Evolutionary conservation across 2,888 invertebrate species (phyloP), one percentile per base, ranked within the genome.

Genomic region (Cristatella mucedo): DNA sequence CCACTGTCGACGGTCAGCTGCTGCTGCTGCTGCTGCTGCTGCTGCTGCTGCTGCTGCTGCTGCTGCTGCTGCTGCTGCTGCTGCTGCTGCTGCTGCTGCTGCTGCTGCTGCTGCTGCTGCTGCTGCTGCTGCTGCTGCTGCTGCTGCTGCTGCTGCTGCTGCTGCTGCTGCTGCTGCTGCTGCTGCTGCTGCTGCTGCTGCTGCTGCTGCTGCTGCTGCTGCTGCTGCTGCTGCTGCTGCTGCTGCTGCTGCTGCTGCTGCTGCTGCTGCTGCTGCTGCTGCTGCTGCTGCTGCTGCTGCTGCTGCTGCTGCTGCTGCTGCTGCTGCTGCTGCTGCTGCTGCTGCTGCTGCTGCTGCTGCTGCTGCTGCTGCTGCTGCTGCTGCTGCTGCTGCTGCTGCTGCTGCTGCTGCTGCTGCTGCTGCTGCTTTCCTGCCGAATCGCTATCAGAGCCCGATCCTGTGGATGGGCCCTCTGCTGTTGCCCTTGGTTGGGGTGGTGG

Each of bases 11-110:
- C n/a, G 9, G 26, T 26, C 9, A n/a, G 13, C 32, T 32, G 32
- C 32, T 32, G 32, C 32, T 32, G 32, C 32, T 32, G 32, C n/a
- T 32, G 32, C 32, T 32, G 32, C 32, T 32, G 32, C 32, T 32
- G 32, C 32, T 32, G 32, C 32, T 32, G 32, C n/a, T 32, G 32
- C 32, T 32, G 32, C 32, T 32, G 32, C 32, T 32, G 32, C 32
- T 32, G 32, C 32, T 32, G 32, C n/a, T 32, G 32, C 32, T 32
- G 32, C 32, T 32, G 32, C 32, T 32, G 32, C 32, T 32, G 32
- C 32, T 32, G 32, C n/a, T 32, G 32, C 32, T 32, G 32, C 32
- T 32, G 32, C 32, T 32, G 32, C 32, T 32, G 32, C n/a, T 32
- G 32, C 32, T 32, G 32, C 32, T 32, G 32, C 32, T 32, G 32